Percentiles rank a stretch among this genome's conserved stretches.
Evolutionary conservation across 2,888 invertebrate species (phyloP).

Genomic region (Ophion slaviceki): DNA sequence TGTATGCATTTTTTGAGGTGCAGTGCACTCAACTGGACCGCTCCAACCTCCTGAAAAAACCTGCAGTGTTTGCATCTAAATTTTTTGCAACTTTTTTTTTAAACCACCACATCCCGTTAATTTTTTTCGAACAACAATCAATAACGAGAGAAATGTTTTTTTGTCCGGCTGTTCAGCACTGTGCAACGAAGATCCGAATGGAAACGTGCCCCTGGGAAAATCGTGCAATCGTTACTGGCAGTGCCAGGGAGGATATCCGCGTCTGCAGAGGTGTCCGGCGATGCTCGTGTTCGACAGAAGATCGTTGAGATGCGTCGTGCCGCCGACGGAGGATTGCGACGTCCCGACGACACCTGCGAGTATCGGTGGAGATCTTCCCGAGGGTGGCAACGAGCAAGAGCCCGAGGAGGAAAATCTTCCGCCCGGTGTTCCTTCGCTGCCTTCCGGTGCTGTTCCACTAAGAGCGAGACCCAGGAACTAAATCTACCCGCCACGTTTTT

Average conservation of each 20-base stretch:
- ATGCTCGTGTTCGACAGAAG: slow-evolving; percentile 95
- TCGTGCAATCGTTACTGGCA: slow-evolving; percentile 98
- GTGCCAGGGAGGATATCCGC: slow-evolving; percentile 96
- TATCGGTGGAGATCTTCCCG: slow-evolving; percentile 79
- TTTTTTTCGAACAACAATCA: not conserved
- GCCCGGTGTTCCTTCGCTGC: slow-evolving; percentile 80
- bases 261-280: slow-evolving; percentile 94
- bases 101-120: not conserved
- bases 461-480: slow-evolving; percentile 79
- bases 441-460: slow-evolving; percentile 81
- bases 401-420: slow-evolving; percentile 82
- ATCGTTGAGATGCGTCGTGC: slow-evolving; percentile 93
- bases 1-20: too few relatives aligned
- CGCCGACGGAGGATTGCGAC: slow-evolving; percentile 95
- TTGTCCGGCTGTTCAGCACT: slow-evolving; percentile 87
- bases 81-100: too few relatives aligned
- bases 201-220: slow-evolving; percentile 95
- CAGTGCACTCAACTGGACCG: too few relatives aligned
- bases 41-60: too few relatives aligned
- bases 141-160: not conserved
- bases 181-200: slow-evolving; percentile 95
- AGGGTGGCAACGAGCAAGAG: slow-evolving; percentile 80
- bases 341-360: slow-evolving; percentile 90
- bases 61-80: too few relatives aligned
- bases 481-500: slow-evolving; percentile 31